Conservation (phyloP, 2,888 invertebrate species). For the Steromphala cineraria region DNA sequence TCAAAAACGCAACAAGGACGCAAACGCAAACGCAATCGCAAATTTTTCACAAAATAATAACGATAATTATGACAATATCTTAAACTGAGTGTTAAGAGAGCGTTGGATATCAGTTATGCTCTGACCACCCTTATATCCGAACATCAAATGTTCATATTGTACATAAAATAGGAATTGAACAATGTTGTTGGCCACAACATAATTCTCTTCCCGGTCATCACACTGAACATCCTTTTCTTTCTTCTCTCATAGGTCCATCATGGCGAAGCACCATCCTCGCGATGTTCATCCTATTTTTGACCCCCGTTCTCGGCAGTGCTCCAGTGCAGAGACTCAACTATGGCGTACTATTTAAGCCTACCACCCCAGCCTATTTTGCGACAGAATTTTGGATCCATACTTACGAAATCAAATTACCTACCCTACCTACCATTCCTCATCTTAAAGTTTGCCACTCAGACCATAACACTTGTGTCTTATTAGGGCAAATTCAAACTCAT, state of each 20-base stretch:
- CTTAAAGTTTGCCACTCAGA: not conserved
- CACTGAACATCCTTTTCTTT: not conserved
- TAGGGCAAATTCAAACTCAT: not conserved
- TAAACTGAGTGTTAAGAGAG: too few species aligned
- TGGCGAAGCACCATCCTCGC: not conserved
- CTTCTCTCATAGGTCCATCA: not conserved
- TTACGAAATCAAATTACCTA: not conserved
- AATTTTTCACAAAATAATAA: too few species aligned
- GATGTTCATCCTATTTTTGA: not conserved
- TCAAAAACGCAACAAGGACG: too few species aligned
- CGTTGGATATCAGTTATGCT: too few species aligned
- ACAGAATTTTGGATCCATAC: not conserved
- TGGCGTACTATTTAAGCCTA: not conserved
- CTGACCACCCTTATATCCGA: too few species aligned
- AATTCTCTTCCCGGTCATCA: not conserved
- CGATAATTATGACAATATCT: too few species aligned
- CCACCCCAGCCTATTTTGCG: not conserved
- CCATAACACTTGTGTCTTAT: not conserved
- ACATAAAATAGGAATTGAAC: not conserved
- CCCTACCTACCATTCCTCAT: not conserved
- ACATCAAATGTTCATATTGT: too few species aligned
- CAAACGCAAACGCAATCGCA: too few species aligned
- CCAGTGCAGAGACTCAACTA: not conserved
- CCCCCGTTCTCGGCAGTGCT: not conserved
- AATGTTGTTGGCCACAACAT: not conserved